Conservation (phyloP, 2,888 invertebrate species). For the Plemyria rubiginata region DNA sequence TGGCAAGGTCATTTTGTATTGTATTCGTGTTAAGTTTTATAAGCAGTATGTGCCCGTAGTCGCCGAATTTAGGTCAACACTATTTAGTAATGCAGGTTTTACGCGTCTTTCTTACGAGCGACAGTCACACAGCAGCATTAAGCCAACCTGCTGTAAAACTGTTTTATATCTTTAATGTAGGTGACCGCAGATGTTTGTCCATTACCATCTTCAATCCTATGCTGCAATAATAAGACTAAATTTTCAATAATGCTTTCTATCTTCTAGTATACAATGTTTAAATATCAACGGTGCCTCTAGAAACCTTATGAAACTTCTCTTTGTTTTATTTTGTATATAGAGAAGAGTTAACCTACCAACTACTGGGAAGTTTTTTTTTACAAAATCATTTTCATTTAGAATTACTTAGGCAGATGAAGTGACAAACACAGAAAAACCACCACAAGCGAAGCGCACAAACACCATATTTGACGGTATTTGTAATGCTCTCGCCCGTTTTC, state of each 20-base stretch:
- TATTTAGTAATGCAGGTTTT: conserved; percentile 54
- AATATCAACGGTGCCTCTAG: background rate
- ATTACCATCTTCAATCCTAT: conserved; percentile 13
- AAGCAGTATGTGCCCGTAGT: no score
- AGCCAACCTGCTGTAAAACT: conserved; percentile 64
- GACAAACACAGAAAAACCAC: conserved; percentile 9
- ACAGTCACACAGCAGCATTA: conserved; percentile 57
- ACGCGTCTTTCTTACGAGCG: conserved; percentile 49
- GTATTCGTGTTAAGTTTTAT: no score
- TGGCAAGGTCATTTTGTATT: no score
- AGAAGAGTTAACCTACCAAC: no score
- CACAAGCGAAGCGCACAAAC: conserved; percentile 32
- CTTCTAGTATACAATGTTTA: background rate
- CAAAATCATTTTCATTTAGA: background rate
- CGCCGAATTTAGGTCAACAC: conserved; percentile 12
- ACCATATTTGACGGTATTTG: conserved; percentile 47
- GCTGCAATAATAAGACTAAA: background rate
- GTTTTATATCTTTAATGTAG: conserved; percentile 55
- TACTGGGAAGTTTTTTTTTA: background rate
- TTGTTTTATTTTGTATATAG: no score
- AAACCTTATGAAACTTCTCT: background rate
- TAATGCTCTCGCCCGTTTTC: conserved; percentile 51
- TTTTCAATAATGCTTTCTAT: conserved; percentile 13
- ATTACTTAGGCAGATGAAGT: background rate
- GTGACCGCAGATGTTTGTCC: conserved; percentile 37